Evolutionary conservation across 2,113 vertebrate species (phyloP).

Genomic region (Perognathus longimembris): DNA sequence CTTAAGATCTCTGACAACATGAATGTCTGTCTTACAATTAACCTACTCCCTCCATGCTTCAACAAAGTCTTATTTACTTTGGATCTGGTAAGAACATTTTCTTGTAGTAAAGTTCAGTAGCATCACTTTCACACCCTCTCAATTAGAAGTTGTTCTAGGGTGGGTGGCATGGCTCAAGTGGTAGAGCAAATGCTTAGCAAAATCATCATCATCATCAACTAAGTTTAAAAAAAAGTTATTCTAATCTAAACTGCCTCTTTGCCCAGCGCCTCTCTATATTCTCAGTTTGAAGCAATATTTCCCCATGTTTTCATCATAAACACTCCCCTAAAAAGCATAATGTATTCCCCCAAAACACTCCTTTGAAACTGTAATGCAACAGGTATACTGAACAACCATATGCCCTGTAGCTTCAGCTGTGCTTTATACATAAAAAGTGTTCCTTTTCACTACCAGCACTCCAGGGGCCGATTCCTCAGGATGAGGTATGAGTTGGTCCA

Average conservation of each 20-base stretch:
- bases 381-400: background rate
- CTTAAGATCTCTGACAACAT: background rate
- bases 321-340: background rate
- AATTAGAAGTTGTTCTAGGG: background rate
- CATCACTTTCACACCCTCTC: background rate
- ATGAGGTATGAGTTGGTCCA: too few relatives aligned
- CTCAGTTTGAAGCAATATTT: background rate
- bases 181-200: too few relatives aligned
- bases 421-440: background rate
- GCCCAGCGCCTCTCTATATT: background rate
- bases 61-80: background rate
- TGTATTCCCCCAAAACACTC: too few relatives aligned
- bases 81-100: constrained; percentile 24
- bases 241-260: background rate
- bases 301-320: too few relatives aligned
- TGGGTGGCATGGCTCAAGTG: too few relatives aligned
- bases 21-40: background rate
- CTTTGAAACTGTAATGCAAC: background rate
- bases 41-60: background rate
- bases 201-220: too few relatives aligned
- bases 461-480: background rate
- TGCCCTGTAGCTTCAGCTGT: background rate
- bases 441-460: background rate
- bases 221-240: background rate
- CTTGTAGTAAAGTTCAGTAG: background rate